Conservation (phyloP, 2,113 vertebrate genomes). For the Nansenia antarctica region DNA sequence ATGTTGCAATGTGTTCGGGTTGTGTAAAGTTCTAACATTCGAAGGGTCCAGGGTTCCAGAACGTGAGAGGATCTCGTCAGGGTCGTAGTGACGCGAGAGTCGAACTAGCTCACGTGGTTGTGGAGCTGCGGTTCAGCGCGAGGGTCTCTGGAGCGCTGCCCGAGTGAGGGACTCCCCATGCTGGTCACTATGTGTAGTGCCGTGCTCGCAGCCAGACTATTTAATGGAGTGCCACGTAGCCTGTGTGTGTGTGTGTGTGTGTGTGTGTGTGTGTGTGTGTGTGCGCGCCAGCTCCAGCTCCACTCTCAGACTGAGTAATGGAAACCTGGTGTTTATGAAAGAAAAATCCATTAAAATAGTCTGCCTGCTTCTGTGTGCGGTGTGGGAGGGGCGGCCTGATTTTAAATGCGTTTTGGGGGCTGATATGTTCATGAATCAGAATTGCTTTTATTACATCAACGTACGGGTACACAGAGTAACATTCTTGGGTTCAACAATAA, state of each 20-base stretch:
- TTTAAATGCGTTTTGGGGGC: too few species aligned
- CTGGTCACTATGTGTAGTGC: constrained; percentile 35
- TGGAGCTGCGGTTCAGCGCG: constrained; percentile 20
- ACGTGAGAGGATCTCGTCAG: not conserved
- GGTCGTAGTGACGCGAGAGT: not conserved
- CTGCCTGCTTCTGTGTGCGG: constrained; percentile 42
- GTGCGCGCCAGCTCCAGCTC: constrained; percentile 35
- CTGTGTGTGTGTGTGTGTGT: constrained; percentile 44
- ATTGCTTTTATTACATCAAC: too few species aligned
- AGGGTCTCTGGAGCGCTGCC: constrained; percentile 38
- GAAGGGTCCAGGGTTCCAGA: not conserved
- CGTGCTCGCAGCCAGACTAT: constrained; percentile 32
- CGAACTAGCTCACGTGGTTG: not conserved
- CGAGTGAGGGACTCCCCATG: constrained; percentile 63
- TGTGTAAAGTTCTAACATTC: not conserved
- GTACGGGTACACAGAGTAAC: too few species aligned
- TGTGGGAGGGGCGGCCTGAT: constrained; percentile 2
- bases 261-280: constrained; percentile 16
- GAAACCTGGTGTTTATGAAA: constrained; percentile 72
- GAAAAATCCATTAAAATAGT: constrained; percentile 57
- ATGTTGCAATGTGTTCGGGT: not conserved
- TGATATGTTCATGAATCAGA: too few species aligned
- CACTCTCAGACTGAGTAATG: constrained; percentile 59
- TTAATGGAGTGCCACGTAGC: constrained; percentile 78
- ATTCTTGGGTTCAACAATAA: too few species aligned